phyloP scores from a whole-genome alignment of 1,140 invertebrate species.

The Mycetomoellerius zeteki region DNA sequence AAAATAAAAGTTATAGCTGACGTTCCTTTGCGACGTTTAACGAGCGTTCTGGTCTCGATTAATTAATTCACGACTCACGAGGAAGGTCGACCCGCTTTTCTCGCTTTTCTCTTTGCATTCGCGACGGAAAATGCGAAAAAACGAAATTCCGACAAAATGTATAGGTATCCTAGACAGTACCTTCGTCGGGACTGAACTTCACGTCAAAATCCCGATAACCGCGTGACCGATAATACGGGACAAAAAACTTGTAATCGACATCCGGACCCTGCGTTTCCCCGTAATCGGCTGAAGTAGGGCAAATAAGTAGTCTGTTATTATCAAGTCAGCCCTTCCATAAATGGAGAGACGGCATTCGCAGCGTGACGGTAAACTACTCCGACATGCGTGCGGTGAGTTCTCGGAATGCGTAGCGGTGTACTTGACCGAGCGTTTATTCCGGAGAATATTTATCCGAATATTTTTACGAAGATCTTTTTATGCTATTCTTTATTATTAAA shows the following conservation, averaged over 20 bases:
- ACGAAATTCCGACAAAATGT: neutral
- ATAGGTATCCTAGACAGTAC: neutral
- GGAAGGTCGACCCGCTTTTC: slow-evolving; percentile 29
- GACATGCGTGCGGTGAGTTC: slow-evolving; percentile 20
- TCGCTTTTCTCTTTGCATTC: neutral
- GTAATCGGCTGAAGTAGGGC: slow-evolving; percentile 69
- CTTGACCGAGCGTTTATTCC: slow-evolving; percentile 41
- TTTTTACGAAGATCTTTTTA: neutral
- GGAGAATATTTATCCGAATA: slow-evolving; percentile 20
- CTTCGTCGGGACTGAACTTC: neutral
- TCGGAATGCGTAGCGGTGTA: slow-evolving; percentile 29
- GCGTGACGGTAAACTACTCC: slow-evolving; percentile 61
- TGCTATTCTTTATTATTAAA: neutral
- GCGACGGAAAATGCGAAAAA: neutral
- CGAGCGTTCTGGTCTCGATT: neutral
- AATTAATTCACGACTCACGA: neutral
- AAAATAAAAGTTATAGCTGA: neutral
- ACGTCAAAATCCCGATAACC: slow-evolving; percentile 68
- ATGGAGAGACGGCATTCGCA: slow-evolving; percentile 77
- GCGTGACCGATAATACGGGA: slow-evolving; percentile 69
- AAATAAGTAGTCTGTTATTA: slow-evolving; percentile 77
- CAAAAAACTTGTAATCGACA: slow-evolving; percentile 42
- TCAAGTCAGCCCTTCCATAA: slow-evolving; percentile 77
- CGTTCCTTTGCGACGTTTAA: neutral
- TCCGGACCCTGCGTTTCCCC: slow-evolving; percentile 63